Percentiles rank a stretch among this genome's conserved stretches.
Evolutionary conservation across 1,140 invertebrate genomes (phyloP).

Genomic region (Diorhabda carinulata): DNA sequence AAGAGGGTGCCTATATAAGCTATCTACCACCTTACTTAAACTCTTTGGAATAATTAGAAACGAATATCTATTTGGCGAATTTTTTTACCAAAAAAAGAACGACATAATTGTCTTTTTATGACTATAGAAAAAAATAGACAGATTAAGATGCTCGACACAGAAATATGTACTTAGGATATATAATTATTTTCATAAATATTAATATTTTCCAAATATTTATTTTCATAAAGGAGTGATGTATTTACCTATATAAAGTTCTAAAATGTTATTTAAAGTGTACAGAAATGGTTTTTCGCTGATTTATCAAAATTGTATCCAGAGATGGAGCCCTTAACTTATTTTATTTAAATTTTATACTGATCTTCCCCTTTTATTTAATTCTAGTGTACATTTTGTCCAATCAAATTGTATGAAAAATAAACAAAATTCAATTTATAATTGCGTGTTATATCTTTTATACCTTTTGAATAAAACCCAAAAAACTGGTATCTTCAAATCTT

Average conservation of each 20-base stretch:
- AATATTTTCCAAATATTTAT: neutral
- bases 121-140: no score
- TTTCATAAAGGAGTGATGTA: neutral
- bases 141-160: no score
- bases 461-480: no score
- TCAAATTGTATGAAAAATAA: slow-evolving; percentile 16
- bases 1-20: no score
- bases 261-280: slow-evolving; percentile 1
- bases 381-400: slow-evolving; percentile 18
- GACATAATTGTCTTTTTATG: no score
- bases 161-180: no score
- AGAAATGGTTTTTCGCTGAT: neutral
- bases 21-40: no score
- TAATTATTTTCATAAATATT: no score
- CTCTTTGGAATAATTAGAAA: no score
- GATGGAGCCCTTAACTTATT: slow-evolving; percentile 6
- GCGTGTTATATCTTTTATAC: neutral
- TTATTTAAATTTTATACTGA: slow-evolving; percentile 22
- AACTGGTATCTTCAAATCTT: no score
- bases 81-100: no score
- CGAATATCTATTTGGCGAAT: no score
- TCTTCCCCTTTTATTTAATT: slow-evolving; percentile 12
- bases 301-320: neutral
- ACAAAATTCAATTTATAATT: slow-evolving; percentile 15
- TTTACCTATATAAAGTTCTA: neutral